Conservation (phyloP, 92 coral and sea anemone genomes). For the Siderastrea radians region DNA sequence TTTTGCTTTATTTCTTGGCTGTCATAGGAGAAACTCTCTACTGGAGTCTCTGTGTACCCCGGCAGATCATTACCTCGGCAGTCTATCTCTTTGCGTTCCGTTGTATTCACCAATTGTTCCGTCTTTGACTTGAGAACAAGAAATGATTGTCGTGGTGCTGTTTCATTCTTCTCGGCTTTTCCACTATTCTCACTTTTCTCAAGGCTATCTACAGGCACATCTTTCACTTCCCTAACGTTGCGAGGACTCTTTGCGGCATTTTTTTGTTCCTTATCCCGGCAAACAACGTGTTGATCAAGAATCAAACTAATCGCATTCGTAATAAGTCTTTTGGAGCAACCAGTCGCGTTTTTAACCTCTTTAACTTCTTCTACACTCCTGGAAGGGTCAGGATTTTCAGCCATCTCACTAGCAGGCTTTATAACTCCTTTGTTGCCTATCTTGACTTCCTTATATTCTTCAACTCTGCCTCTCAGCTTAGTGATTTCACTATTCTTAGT, state of each 20-base stretch:
- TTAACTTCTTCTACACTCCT: neutral
- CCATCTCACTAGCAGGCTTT: neutral
- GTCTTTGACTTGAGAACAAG: neutral
- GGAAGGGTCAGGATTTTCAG: neutral
- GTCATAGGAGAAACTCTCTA: neutral
- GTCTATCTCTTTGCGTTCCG: neutral
- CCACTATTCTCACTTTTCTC: neutral
- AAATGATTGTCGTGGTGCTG: neutral
- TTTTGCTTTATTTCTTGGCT: too few relatives aligned
- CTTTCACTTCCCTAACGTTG: neutral
- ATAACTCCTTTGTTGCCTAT: neutral
- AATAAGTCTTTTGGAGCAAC: neutral
- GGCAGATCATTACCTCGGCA: neutral
- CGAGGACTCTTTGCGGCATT: neutral
- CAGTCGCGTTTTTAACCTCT: neutral
- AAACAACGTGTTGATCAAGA: neutral
- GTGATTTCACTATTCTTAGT: neutral
- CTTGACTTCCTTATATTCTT: neutral
- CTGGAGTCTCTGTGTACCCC: neutral
- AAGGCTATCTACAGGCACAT: neutral
- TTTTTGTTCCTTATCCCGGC: neutral
- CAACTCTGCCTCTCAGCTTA: neutral
- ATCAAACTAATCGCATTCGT: neutral
- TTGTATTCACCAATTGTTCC: neutral
- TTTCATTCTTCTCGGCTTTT: neutral